Evolutionary conservation across 1,140 invertebrate species (phyloP), one percentile per base, ranked within the genome.

Genomic region (Lerema accius): DNA sequence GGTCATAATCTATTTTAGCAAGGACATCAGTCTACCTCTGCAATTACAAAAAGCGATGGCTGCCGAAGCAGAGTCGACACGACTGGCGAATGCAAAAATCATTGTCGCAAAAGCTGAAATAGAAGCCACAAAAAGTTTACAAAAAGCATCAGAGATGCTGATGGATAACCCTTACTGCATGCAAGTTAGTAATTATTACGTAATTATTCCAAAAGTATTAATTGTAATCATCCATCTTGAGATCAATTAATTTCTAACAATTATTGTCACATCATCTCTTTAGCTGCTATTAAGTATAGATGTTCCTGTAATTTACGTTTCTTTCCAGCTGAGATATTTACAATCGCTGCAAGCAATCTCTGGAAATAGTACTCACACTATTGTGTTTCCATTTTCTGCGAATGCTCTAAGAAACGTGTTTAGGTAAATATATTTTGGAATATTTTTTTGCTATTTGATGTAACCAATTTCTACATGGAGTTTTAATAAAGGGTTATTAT

Each of bases 1-100:
- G n/a, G n/a, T n/a, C n/a, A n/a, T n/a, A n/a, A n/a, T n/a, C n/a
- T n/a, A n/a, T 69, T 70, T 19, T 60, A 83, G 82, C 2, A 85
- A 95, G 84, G 95, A 96, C 76, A 94, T 96, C n/a, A 86, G 94
- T n/a, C 83, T 95, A 17, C 95, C 95, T 1, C 83, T 93, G 0
- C 93, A 94, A 71, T 82, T 96, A 48, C 94, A 95, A 85, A 91
- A 94, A 63, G 93, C 93, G 11, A 95, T 95, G 94, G 94, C 94
- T 0, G 94, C 94, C 4, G 94, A 95, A 86, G 94, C 82, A 0
- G 82, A 81, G 37, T 82, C 82, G 11, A 69, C 72, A 4, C 73
- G 78, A 67, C 64, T 82, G 35, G 80, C 82, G 19, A 82, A 79
- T 19, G 82, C 82, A 4, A 85, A 82, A 69, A 85, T 85, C 23